Base-by-base conservation (phyloP, 2,888 invertebrate species). In the Heliconius charithonia region DNA sequence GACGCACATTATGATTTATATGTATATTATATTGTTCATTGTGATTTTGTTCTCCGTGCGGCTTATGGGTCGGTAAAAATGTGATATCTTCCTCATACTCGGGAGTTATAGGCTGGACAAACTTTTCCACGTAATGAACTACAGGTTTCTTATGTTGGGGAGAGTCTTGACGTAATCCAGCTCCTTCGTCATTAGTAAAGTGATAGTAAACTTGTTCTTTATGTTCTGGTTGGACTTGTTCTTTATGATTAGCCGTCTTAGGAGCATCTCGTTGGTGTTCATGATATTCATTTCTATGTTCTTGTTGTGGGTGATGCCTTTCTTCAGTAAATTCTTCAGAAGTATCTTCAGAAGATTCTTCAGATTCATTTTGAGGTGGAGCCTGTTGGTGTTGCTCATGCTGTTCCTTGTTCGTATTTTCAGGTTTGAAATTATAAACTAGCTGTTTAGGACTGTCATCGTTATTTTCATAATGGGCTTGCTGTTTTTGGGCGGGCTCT, bases 21-120 rank as follows among this genome's bases (percentile, higher is more conserved):
- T 81, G 82, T 56, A 78, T 82, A 77, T 79, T 81, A 59, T 73
- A 27, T 79, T 83, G 72, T 32, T 89, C 84, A 70, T 91, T 91
- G 81, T 91, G 91, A 81, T 85, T 90, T 82, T 89, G 89, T 82
- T 92, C 90, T 29, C 89, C 90, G 62, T 84, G 84, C n/a, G 87
- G 82, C 59, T 85, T 86, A n/a, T 89, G 86, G 4, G 85, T 81
- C 4, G 88, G 87, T 10, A 88, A 67, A 67, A 91, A 81, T 37
- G 85, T 86, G 76, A 92, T 89, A 78, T 93, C 88, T 83, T 91
- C 90, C 82, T 92, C 91, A 81, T 90, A 91, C 82, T 93, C 87
- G 25, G 86, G 89, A 12, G 87, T 85, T 81, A 90, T 84, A 19
- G 89, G 86, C 71, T 89, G 87, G 69, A 87, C 82, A 51, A 85